Evolutionary conservation across 2,888 invertebrate species (phyloP).

Genomic region (Hylaea fasciaria): DNA sequence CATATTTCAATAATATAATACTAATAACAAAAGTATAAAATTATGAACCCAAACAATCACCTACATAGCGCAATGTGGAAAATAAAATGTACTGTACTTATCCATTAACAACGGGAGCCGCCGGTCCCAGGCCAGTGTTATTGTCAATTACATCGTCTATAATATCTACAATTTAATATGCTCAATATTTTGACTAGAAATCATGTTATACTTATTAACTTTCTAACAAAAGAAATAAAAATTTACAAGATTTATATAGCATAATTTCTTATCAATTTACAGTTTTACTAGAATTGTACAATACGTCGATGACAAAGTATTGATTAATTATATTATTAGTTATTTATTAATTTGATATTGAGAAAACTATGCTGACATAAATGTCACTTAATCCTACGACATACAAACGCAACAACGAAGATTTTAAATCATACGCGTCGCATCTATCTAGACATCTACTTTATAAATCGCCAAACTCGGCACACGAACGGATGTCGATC

Average conservation of each 20-base stretch:
- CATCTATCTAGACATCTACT: conserved; percentile 31
- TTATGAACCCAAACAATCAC: conserved; percentile 66
- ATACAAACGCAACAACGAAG: conserved; percentile 54
- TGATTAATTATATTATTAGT: conserved; percentile 48
- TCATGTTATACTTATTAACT: conserved; percentile 81
- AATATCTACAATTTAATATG: conserved; percentile 82
- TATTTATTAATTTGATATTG: conserved; percentile 53
- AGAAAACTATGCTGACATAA: conserved; percentile 60
- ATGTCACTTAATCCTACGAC: conserved; percentile 51
- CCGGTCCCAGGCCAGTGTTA: conserved; percentile 76
- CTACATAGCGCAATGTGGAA: conserved; percentile 55
- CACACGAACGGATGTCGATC: conserved; percentile 34
- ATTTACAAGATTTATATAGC: conserved; percentile 80
- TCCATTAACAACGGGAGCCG: conserved; percentile 61
- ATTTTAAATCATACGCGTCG: conserved; percentile 65
- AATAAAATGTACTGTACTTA: conserved; percentile 73
- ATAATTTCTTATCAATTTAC: conserved; percentile 80
- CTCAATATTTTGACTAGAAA: conserved; percentile 86
- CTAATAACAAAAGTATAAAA: conserved; percentile 68
- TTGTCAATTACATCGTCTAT: conserved; percentile 83
- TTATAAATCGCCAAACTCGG: conserved; percentile 36
- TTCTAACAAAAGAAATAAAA: conserved; percentile 79
- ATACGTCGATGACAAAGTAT: conserved; percentile 76
- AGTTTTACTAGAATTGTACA: conserved; percentile 80
- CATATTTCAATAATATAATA: conserved; percentile 51